Base-by-base conservation (phyloP, 2,888 invertebrate species). In the Lacanobia wlatinum region DNA sequence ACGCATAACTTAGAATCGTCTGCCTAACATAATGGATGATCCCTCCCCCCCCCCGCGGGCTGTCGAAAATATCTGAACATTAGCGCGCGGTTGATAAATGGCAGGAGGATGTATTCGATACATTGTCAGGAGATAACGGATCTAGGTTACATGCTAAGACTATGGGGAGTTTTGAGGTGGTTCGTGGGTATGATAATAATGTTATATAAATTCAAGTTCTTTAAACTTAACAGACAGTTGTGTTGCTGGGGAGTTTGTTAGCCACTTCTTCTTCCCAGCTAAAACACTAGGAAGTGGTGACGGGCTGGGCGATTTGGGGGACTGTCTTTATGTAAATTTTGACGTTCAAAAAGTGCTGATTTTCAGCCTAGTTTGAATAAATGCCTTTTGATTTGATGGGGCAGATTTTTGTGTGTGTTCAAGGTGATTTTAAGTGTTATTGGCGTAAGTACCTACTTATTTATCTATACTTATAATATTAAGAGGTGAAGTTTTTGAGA, bases 11-110 rank as follows among this genome's bases (percentile, higher is more conserved):
- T 87, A 84, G 72, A 76, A 21, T 73, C 78, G 73, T 73, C 77
- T 77, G 60, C 53, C 60, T 86, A 73, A 83, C 84, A 87, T 87
- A 87, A 86, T 84, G 81, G 82, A 83, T 85, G 58, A 58, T 71
- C 28, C 63, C 74, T 9, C 62, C 68, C 43, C 21, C 46, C 64
- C 75, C 56, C 75, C 56, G 21, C 75, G 53, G 77, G 69, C 60
- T 80, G 78, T 64, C 82, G 80, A 86, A 87, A 86, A 82, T 86
- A 87, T 84, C 78, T 75, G 76, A 78, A 79, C 87, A 87, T 87
- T 84, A 87, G 81, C 50, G 52, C 23, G 34, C 28, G 61, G 28
- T 12, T 86, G 87, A 86, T 86, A 85, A 84, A 78, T 79, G 70
- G 71, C 64, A 63, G 60, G 66, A 71, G 62, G 70, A 79, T 76